phyloP scores from a whole-genome alignment of 2,888 invertebrate genomes.

The Aspidiotus rigidus region DNA sequence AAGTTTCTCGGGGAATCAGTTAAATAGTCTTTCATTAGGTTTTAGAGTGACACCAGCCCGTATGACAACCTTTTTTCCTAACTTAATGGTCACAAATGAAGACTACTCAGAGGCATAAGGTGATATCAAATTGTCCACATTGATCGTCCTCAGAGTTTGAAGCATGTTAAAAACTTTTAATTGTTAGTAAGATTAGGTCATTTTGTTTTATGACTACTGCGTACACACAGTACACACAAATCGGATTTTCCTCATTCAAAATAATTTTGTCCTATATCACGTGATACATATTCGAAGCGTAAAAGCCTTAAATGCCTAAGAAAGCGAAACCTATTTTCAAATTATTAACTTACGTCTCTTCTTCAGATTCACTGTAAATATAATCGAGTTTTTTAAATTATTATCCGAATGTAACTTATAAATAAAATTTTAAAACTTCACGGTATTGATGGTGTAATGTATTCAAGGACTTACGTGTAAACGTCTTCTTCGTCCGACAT shows the following conservation, averaged over 20 bases:
- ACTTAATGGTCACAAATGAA: too few relatives aligned
- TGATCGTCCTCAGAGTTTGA: too few relatives aligned
- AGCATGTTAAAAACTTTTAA: too few relatives aligned
- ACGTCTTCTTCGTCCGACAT: constrained; percentile 1
- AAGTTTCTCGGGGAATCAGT: too few relatives aligned
- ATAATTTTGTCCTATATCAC: background rate
- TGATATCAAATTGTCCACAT: too few relatives aligned
- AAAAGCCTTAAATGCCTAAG: background rate
- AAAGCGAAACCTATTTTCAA: background rate
- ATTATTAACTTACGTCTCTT: background rate
- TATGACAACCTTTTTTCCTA: too few relatives aligned
- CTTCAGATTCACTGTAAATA: background rate
- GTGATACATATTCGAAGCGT: background rate
- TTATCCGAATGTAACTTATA: background rate
- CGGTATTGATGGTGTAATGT: background rate
- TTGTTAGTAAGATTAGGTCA: too few relatives aligned
- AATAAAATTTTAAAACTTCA: background rate
- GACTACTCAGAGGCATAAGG: too few relatives aligned
- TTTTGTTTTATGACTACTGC: too few relatives aligned
- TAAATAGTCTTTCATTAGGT: too few relatives aligned
- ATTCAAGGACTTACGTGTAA: background rate
- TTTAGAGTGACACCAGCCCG: too few relatives aligned
- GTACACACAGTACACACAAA: background rate
- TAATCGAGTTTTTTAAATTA: background rate
- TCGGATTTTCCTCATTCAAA: background rate